phyloP scores from a whole-genome alignment of 2,113 vertebrate species.

The Antennarius striatus region DNA sequence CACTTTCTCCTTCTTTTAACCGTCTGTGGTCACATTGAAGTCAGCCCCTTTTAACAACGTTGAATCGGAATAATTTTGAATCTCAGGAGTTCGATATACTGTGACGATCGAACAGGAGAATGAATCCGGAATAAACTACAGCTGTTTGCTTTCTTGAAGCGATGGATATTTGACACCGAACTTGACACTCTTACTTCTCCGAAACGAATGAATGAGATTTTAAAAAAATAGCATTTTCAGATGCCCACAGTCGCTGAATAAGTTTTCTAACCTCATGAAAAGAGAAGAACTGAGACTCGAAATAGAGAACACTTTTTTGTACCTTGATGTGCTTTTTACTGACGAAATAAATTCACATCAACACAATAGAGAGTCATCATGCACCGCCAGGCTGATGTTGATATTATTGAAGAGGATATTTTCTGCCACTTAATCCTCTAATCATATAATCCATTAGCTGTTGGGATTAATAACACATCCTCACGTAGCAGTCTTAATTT shows the following conservation, averaged over 20 bases:
- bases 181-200: too few relatives aligned
- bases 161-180: too few relatives aligned
- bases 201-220: too few relatives aligned
- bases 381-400: not conserved
- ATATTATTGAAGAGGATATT: not conserved
- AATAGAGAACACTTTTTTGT: too few relatives aligned
- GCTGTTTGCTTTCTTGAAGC: too few relatives aligned
- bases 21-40: not conserved
- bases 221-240: too few relatives aligned
- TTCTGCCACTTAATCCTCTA: not conserved
- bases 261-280: too few relatives aligned
- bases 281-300: too few relatives aligned
- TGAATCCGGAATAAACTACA: too few relatives aligned
- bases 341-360: not conserved
- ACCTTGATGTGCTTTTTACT: not conserved
- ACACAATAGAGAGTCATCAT: not conserved
- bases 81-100: not conserved
- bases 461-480: not conserved
- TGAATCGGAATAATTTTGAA: not conserved
- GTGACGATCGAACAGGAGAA: too few relatives aligned
- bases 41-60: not conserved
- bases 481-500: slow-evolving; percentile 1
- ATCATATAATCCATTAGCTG: not conserved
- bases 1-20: slow-evolving; percentile 26
- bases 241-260: too few relatives aligned